Evolutionary conservation across 2,888 invertebrate genomes (phyloP), one percentile per base, ranked within the genome.

Genomic region (Graphium colonna): DNA sequence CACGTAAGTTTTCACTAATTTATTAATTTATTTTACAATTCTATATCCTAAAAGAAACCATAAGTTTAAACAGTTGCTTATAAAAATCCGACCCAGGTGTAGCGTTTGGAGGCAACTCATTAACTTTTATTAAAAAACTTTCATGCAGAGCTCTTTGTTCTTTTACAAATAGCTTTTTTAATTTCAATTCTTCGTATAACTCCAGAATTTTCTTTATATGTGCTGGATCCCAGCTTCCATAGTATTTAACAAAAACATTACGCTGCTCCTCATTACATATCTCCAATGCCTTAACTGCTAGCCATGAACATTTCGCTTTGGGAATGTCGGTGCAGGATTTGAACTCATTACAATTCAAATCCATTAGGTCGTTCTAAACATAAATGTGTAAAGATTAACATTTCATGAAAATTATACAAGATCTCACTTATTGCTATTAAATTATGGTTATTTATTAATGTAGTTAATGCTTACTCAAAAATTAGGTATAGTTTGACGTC

Each of bases 341-440:
- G 26, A 39, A 44, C 10, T 21, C 44, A 3, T 44, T 44, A 17
- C 26, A 8, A 17, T 51, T 16, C 10, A 44, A 28, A 44, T 51
- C 51, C 15, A 28, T 44, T 9, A 44, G 26, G 44, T 51, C 51
- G 28, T 51, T 51, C 51, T 51, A n/a, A n/a, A n/a, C n/a, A n/a
- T n/a, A n/a, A n/a, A n/a, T n/a, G n/a, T n/a, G n/a, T n/a, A n/a
- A n/a, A n/a, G n/a, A n/a, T n/a, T n/a, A n/a, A n/a, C n/a, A n/a
- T n/a, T n/a, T n/a, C n/a, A n/a, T n/a, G n/a, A n/a, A n/a, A n/a
- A n/a, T n/a, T n/a, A n/a, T n/a, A n/a, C n/a, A n/a, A n/a, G n/a
- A n/a, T n/a, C n/a, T n/a, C n/a, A n/a, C n/a, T n/a, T n/a, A n/a
- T n/a, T n/a, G n/a, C n/a, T n/a, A n/a, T n/a, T n/a, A n/a, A n/a